Conservation (phyloP, 2,888 invertebrate species). For the Choreutis nemorana region DNA sequence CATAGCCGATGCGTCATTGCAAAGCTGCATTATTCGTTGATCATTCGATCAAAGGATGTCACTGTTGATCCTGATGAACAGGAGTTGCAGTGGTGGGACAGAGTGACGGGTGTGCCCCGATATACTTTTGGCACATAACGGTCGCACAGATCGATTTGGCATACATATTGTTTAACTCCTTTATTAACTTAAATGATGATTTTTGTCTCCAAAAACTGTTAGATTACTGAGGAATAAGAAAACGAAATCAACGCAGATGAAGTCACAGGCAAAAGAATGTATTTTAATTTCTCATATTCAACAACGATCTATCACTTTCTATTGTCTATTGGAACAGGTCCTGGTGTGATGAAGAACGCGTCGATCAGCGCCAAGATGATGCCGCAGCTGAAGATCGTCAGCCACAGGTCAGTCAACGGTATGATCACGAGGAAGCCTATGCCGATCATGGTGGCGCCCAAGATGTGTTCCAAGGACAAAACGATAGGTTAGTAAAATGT, state of each 20-base stretch:
- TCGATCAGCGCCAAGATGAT: constrained; percentile 26
- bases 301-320: constrained; percentile 2
- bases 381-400: constrained; percentile 26
- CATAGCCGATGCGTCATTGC: too few species aligned
- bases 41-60: too few species aligned
- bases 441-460: constrained; percentile 30
- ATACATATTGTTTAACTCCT: too few species aligned
- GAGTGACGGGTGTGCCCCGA: too few species aligned
- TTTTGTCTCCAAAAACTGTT: too few species aligned
- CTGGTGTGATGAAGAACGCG: constrained; percentile 38
- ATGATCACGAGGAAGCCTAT: constrained; percentile 19
- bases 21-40: too few species aligned
- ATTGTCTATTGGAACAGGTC: constrained; percentile 33
- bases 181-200: too few species aligned
- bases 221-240: too few species aligned
- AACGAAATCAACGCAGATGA: constrained; percentile 1
- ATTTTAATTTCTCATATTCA: background rate
- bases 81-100: too few species aligned
- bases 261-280: constrained; percentile 4
- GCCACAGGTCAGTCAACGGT: constrained; percentile 25
- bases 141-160: too few species aligned
- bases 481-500: constrained; percentile 25
- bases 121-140: too few species aligned
- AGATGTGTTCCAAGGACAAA: constrained; percentile 30
- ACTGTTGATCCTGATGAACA: too few species aligned